A percentile compares a stretch with the other conserved stretches of the same genome.
Evolutionary conservation across 2,797 vertebrate genomes (phyloP).

Genomic region (Anolis apletophallus): DNA sequence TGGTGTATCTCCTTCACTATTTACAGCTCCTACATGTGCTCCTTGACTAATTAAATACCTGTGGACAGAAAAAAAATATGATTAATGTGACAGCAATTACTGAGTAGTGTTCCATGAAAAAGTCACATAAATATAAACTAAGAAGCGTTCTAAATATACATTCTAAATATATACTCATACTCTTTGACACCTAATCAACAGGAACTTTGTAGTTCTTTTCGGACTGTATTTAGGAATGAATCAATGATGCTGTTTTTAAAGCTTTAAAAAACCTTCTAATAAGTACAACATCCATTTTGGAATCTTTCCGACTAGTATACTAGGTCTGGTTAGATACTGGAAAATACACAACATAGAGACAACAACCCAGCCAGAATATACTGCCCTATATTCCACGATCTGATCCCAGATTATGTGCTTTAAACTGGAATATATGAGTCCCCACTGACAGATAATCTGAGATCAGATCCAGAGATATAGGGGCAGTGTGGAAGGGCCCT

Average conservation of each 20-base stretch:
- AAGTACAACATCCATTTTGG: background rate
- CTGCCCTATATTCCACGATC: no score
- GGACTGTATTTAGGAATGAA: background rate
- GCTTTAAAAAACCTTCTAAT: background rate
- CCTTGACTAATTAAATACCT: constrained; percentile 97
- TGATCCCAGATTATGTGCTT: no score
- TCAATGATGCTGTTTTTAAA: background rate
- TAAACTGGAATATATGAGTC: no score
- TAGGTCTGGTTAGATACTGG: background rate
- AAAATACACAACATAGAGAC: background rate
- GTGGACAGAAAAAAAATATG: constrained; percentile 31
- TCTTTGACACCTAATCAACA: background rate
- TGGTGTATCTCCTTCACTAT: constrained; percentile 98
- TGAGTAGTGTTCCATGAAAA: constrained; percentile 1
- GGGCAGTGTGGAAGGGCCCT: no score
- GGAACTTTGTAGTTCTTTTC: background rate
- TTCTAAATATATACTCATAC: background rate
- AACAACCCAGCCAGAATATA: background rate
- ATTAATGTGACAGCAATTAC: constrained; percentile 29
- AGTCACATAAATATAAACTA: background rate
- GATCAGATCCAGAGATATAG: no score
- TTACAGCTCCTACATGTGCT: constrained; percentile 94
- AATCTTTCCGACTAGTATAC: background rate
- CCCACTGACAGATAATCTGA: no score
- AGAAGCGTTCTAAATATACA: background rate